Conservation (phyloP, 2,797 vertebrate species). For the Myiotriccus ornatus region DNA sequence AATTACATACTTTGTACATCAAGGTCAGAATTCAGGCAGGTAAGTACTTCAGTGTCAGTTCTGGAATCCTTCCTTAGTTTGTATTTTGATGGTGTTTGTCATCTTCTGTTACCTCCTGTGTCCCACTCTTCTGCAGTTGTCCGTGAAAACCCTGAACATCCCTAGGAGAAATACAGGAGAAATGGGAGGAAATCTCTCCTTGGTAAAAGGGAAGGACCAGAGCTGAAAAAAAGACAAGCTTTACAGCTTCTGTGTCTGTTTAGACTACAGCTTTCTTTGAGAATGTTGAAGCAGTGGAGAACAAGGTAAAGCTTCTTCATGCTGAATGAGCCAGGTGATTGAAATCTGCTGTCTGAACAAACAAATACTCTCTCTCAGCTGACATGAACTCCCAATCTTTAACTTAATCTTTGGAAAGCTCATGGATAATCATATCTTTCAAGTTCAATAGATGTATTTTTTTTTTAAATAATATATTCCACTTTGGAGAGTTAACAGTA, state of each 20-base stretch:
- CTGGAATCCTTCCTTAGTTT: neutral
- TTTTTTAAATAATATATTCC: neutral
- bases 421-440: neutral
- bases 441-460: neutral
- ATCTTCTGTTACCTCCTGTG: neutral
- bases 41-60: neutral
- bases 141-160: neutral
- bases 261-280: neutral
- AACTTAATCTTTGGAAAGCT: neutral
- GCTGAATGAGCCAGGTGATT: neutral
- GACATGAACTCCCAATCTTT: neutral
- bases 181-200: neutral
- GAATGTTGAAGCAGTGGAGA: neutral
- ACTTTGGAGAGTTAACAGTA: neutral
- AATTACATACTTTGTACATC: neutral
- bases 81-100: neutral
- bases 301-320: neutral
- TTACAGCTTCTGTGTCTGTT: neutral
- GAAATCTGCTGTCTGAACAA: neutral
- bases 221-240: neutral
- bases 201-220: neutral
- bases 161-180: neutral
- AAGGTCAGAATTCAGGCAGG: neutral
- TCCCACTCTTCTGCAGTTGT: neutral
- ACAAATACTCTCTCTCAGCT: neutral